Base-by-base conservation (phyloP, 2,888 invertebrate genomes). In the Theodoxus fluviatilis region DNA sequence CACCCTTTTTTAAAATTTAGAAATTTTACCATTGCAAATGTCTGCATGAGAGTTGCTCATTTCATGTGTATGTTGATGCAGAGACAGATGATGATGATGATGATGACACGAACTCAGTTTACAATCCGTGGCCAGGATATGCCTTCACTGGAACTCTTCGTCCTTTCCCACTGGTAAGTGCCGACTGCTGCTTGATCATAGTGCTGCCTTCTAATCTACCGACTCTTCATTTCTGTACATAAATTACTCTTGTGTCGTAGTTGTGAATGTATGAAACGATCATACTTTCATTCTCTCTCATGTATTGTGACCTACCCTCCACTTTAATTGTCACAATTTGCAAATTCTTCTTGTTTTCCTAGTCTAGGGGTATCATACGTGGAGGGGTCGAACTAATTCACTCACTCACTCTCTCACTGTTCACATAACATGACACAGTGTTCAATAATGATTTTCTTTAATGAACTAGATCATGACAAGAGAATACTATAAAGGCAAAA, bases 141-240 rank as follows among this genome's bases (percentile, higher is more conserved):
- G 80, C 83, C 43, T 90, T 91, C 84, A 92, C 93, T 77, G 98
- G 97, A 22, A 91, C 65, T 31, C 76, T 87, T n/a, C 76, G 84
- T 69, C 84, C 85, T 43, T 81, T 74, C 66, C 94, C 93, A 47
- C 82, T 87, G 77, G 88, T 88, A 81, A 78, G 82, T 68, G 49
- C 0, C 22, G 3, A 49, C 25, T 64, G 63, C 22, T 22, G 15
- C 9, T 9, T 31, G 35, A 9, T 9, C 33, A 15, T 28, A 33
- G 43, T n/a, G n/a, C n/a, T n/a, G n/a, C n/a, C n/a, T n/a, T n/a
- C n/a, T n/a, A n/a, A n/a, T n/a, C n/a, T n/a, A n/a, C n/a, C n/a
- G n/a, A n/a, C n/a, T n/a, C n/a, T n/a, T n/a, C n/a, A n/a, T n/a
- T n/a, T n/a, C n/a, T n/a, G n/a, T n/a, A n/a, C n/a, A n/a, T n/a